Base-by-base conservation (phyloP, 1,140 invertebrate genomes). In the Dinothrombium tinctorium region DNA sequence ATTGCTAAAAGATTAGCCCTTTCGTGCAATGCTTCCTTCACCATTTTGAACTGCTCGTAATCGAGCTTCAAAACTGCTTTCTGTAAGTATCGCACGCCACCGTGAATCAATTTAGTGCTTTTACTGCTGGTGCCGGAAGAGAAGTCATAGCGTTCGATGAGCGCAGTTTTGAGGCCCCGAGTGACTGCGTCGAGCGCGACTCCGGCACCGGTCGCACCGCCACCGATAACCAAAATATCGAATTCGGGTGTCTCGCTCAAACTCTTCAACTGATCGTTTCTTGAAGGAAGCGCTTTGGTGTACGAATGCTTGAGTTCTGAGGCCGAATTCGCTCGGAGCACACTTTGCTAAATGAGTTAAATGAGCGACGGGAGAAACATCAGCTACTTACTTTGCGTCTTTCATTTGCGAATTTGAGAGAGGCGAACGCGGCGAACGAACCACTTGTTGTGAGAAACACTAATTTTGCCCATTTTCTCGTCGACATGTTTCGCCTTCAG, bases 51-150 rank as follows among this genome's bases (percentile, higher is more conserved):
- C 52, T 67, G 65, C 54, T 95, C 89, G 47, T 76, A 60, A 60
- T 96, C 92, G 28, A 94, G 60, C 49, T 82, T 58, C 65, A 98
- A 71, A 43, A 99, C 90, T 4, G 94, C 92, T 57, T 96, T 98
- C 58, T 99, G 90, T 25, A 96, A 62, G 59, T 95, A 96, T 35
- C 89, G 68, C 0, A 98, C 90, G 37, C 90, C 94, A n/a, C 94
- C 94, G 60, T 99, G 94, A 50, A 99, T 94, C 2, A 99, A 65
- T 63, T 99, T 99, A 0, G 92, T 99, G 51, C 81, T 89, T 33
- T 82, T 65, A 43, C 83, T 92, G 22, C 83, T 90, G 0, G 94
- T 99, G 14, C 94, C 94, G 42, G 84, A 86, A 5, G 84, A 76
- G 66, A 96, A 99, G 58, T 99, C 94, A 59, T 95, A 90, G 37